A percentile compares a stretch with the other conserved stretches of the same genome.
Evolutionary conservation across 2,113 vertebrate species (phyloP).

Genomic region (Notechis scutatus): DNA sequence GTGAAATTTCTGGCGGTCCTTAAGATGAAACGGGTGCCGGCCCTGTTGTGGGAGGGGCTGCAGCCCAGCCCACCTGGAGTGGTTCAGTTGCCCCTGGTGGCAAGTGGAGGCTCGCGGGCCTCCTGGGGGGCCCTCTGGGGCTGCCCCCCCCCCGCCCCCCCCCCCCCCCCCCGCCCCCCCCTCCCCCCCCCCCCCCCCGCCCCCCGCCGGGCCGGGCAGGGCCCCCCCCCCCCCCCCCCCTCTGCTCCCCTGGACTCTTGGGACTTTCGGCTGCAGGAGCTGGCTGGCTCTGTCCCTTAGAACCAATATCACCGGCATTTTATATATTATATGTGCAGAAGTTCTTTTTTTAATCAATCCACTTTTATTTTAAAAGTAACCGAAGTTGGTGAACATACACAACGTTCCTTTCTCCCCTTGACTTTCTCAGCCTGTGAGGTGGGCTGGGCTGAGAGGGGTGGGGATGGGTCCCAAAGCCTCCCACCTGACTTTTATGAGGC

Average conservation of each 20-base stretch:
- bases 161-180: not conserved
- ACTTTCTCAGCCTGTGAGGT: too few relatives aligned
- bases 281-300: not conserved
- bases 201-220: too few relatives aligned
- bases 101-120: accelerated
- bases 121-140: not conserved
- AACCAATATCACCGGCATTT: not conserved
- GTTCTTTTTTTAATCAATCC: too few relatives aligned
- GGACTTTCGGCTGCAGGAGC: not conserved
- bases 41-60: too few relatives aligned
- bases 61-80: too few relatives aligned
- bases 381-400: too few relatives aligned
- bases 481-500: too few relatives aligned
- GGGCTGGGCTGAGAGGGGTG: too few relatives aligned
- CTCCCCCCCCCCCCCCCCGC: not conserved
- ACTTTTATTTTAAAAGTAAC: too few relatives aligned
- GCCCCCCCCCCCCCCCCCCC: not conserved
- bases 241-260: not conserved
- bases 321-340: too few relatives aligned
- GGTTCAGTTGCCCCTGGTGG: not conserved
- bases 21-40: not conserved
- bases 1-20: not conserved
- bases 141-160: not conserved
- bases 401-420: too few relatives aligned
- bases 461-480: too few relatives aligned